These are phyloP conservation scores for Argyresthia albistria DNA, from an alignment of 2,888 invertebrate species.

Conservation along the genomic window DNA sequence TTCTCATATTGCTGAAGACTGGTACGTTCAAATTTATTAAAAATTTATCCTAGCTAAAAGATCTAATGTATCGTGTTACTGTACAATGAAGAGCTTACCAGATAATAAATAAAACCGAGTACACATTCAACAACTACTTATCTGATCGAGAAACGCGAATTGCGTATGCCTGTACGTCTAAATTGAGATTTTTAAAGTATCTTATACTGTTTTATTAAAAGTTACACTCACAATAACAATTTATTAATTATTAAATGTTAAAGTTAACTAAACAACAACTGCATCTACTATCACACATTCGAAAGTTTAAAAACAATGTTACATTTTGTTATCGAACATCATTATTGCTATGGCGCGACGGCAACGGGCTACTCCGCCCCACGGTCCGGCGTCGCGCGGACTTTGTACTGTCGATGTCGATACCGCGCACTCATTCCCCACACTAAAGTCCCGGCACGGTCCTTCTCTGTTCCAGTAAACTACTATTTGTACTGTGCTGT, in stretches of 20 bases:
- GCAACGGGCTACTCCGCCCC: constrained; percentile 12
- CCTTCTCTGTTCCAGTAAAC: too few species aligned
- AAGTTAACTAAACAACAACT: constrained; percentile 73
- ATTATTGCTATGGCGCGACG: constrained; percentile 68
- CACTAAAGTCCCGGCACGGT: too few species aligned
- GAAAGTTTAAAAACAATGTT: constrained; percentile 69
- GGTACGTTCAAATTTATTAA: constrained; percentile 57
- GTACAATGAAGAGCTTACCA: constrained; percentile 62
- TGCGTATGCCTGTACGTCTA: constrained; percentile 36
- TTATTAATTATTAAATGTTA: constrained; percentile 50
- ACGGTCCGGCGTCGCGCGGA: too few species aligned
- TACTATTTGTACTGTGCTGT: too few species aligned
- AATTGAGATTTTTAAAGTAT: constrained; percentile 43
- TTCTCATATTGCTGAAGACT: constrained; percentile 49
- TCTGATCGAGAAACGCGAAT: constrained; percentile 47
- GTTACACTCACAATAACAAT: constrained; percentile 71
- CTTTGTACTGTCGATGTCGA: too few species aligned
- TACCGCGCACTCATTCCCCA: too few species aligned
- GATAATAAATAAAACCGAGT: constrained; percentile 36
- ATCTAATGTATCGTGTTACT: constrained; percentile 60
- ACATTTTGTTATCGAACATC: constrained; percentile 67
- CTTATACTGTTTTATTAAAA: constrained; percentile 58
- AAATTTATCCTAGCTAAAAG: constrained; percentile 67
- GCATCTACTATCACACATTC: constrained; percentile 74
- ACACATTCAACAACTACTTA: constrained; percentile 41